Evolutionary conservation across 1,140 invertebrate genomes (phyloP), one percentile per base, ranked within the genome.

Genomic region (Aphis gossypii): DNA sequence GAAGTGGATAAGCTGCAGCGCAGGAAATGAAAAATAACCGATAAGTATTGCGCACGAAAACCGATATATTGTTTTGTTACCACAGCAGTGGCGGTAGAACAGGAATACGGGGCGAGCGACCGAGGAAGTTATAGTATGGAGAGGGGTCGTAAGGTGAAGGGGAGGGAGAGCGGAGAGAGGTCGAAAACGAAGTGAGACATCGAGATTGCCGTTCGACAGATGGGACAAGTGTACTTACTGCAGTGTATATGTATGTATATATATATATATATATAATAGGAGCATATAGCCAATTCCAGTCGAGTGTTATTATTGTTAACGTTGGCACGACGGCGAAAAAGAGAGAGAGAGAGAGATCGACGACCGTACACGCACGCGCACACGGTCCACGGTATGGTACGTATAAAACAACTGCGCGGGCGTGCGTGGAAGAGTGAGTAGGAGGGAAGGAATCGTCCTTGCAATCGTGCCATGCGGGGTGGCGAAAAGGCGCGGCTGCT

Each of bases 141-240:
- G 38, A 44, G 41, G 9, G 44, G n/a, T 25, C 41, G 84, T 41
- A 46, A 2, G 21, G 30, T 30, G 44, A n/a, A 25, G 20, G 87
- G 48, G 48, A 18, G 20, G 84, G 3, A 20, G 3, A 20, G 87
- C 5, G 48, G n/a, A 35, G 44, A 54, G 48, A n/a, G 60, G 60
- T 30, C 60, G 30, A 76, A 76, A 86, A 54, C 46, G 87, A 89
- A 89, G 88, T 89, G 88, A 89, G 88, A 89, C 88, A 89, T 89
- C 88, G 92, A 93, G 92, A 93, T 93, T 86, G 76, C 89, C 89
- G 92, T 93, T 86, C 92, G 92, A 93, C 92, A 93, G 92, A 93
- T 93, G 92, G 92, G 92, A 84, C 92, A 90, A 90, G 54, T 90
- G 89, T n/a, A 48, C 23, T 35, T 54, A 23, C n/a, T 2, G 18